Percentiles rank a stretch among this genome's conserved stretches.
phyloP scores from a whole-genome alignment of 2,888 invertebrate genomes.

The Scelioninae gen. 1 region DNA sequence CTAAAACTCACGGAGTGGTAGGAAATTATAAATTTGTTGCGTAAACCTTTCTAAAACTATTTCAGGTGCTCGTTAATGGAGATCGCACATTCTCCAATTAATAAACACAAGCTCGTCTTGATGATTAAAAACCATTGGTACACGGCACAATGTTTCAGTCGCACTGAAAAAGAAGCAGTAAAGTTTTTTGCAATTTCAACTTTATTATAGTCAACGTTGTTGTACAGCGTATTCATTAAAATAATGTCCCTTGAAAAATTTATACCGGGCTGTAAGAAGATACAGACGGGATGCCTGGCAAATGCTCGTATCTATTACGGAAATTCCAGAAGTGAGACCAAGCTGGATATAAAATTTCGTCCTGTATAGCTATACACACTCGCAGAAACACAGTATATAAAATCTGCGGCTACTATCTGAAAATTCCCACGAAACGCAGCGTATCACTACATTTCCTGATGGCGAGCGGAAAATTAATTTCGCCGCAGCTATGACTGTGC shows the following conservation, averaged over 20 bases:
- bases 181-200: neutral
- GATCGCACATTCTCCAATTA: conserved; percentile 35
- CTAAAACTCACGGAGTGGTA: conserved; percentile 26
- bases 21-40: conserved; percentile 51
- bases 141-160: neutral
- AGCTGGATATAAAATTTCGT: conserved; percentile 58
- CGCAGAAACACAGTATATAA: conserved; percentile 38
- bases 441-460: conserved; percentile 59
- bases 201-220: conserved; percentile 40
- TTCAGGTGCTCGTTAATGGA: conserved; percentile 40
- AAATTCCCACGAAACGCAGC: conserved; percentile 64
- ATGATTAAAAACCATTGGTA: conserved; percentile 19
- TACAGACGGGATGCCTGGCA: conserved; percentile 21
- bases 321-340: conserved; percentile 57
- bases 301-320: conserved; percentile 59
- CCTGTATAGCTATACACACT: conserved; percentile 26
- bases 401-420: conserved; percentile 30
- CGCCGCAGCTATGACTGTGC: conserved; percentile 25
- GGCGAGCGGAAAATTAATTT: conserved; percentile 70
- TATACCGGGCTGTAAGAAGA: conserved; percentile 21
- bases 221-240: conserved; percentile 18
- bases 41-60: conserved; percentile 46
- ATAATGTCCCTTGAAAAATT: conserved; percentile 41
- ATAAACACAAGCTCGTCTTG: conserved; percentile 37
- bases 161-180: neutral